Evolutionary conservation across 37 sponge, comb jelly and placozoan species (phyloP).

Genomic region (Axinella damicornis): DNA sequence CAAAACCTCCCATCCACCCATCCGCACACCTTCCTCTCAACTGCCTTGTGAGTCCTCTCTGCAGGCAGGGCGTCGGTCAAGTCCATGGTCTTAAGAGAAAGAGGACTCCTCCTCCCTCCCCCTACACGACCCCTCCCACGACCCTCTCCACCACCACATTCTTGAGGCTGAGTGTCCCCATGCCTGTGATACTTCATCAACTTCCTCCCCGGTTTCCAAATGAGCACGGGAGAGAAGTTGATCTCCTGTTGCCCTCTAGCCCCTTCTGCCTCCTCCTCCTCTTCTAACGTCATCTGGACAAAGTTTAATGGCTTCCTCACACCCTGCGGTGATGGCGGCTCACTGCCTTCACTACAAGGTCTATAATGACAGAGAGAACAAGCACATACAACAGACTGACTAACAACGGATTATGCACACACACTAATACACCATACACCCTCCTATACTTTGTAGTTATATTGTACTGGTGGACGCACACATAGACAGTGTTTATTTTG

Average conservation of each 20-base stretch:
- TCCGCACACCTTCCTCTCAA: background rate
- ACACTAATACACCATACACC: no score
- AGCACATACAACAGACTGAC: no score
- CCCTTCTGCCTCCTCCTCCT: no score
- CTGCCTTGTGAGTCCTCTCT: background rate
- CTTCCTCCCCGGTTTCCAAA: conserved; percentile 54
- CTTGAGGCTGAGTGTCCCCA: background rate
- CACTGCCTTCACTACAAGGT: no score
- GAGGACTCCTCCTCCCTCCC: background rate
- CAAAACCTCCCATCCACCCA: background rate
- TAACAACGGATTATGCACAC: no score
- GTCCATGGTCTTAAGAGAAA: conserved; percentile 13
- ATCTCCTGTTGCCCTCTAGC: background rate
- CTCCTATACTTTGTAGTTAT: no score
- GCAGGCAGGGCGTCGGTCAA: conserved; percentile 19
- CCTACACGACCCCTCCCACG: background rate
- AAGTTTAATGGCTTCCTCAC: no score
- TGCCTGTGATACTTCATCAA: background rate
- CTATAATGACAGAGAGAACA: no score
- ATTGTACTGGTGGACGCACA: no score
- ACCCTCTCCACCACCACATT: background rate
- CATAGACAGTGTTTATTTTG: no score
- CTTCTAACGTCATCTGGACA: no score
- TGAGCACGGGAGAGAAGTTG: conserved; percentile 42
- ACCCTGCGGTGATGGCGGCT: no score